A percentile compares a stretch with the other conserved stretches of the same genome.
Conservation (phyloP, 1,140 invertebrate species). For the Adoxophyes honmai region DNA sequence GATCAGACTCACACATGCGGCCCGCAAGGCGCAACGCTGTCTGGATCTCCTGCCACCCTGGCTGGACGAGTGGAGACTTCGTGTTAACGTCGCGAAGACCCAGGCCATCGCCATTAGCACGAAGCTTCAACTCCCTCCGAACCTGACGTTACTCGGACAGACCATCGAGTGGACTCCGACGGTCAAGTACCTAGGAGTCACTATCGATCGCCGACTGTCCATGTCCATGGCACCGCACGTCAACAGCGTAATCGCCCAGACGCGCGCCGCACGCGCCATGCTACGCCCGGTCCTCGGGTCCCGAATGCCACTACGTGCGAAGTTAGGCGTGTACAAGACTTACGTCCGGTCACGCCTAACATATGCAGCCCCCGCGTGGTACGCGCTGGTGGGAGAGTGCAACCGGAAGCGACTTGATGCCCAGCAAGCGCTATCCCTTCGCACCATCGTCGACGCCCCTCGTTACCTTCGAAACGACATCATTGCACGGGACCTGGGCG, state of each 20-base stretch:
- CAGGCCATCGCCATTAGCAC: too few species aligned
- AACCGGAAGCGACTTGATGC: neutral
- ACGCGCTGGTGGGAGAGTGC: neutral
- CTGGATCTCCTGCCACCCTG: too few species aligned
- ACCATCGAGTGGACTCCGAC: constrained; percentile 20
- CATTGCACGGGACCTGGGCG: too few species aligned
- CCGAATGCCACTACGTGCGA: constrained; percentile 16
- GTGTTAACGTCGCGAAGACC: too few species aligned
- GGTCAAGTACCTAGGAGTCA: neutral
- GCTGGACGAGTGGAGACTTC: too few species aligned
- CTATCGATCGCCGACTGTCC: constrained; percentile 10
- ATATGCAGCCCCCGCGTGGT: constrained; percentile 29
- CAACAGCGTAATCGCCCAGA: neutral
- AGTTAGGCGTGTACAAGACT: constrained; percentile 22
- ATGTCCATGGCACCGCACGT: constrained; percentile 15
- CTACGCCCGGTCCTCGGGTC: constrained; percentile 17
- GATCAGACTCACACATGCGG: constrained; percentile 35
- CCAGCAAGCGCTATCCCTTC: neutral
- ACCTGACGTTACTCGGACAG: too few species aligned
- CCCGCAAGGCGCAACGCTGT: too few species aligned
- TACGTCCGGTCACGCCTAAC: constrained; percentile 24
- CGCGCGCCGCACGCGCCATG: neutral
- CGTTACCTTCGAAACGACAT: neutral
- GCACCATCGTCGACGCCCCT: neutral
- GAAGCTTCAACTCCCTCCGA: too few species aligned